Conservation (phyloP, 2,797 vertebrate species). For the Lepus oiostolus region DNA sequence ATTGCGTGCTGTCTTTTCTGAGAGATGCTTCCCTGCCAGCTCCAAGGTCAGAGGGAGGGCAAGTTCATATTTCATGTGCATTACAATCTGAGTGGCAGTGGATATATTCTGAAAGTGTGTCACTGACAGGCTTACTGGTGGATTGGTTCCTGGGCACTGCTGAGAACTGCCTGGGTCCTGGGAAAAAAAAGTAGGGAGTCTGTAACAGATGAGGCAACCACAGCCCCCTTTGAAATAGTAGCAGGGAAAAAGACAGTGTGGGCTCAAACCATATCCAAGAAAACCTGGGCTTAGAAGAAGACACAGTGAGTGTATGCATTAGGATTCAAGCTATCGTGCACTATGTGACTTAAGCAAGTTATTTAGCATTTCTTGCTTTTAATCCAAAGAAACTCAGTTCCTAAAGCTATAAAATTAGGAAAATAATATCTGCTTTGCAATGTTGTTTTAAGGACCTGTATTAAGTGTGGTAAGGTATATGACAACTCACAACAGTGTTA, state of each 20-base stretch:
- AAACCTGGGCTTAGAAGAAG: not conserved
- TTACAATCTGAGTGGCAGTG: slow-evolving; percentile 27
- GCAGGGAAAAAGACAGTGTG: not conserved
- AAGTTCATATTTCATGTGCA: slow-evolving; percentile 62
- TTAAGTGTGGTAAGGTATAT: not conserved
- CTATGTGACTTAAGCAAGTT: not conserved
- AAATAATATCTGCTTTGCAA: not conserved
- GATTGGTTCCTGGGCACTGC: not conserved
- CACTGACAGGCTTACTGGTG: not conserved
- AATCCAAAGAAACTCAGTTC: not conserved
- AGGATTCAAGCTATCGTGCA: not conserved
- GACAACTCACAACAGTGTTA: not conserved
- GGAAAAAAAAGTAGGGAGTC: not conserved
- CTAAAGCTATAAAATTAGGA: not conserved
- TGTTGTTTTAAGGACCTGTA: not conserved
- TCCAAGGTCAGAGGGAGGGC: slow-evolving; percentile 21
- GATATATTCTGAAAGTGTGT: not conserved
- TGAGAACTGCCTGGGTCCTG: not conserved
- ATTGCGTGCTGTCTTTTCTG: not conserved
- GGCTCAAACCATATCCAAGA: not conserved
- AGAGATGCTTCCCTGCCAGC: not conserved
- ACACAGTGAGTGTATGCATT: not conserved
- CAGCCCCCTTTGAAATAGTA: not conserved
- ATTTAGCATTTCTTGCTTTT: slow-evolving; percentile 28
- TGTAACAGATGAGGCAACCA: not conserved